Percentiles rank a stretch among this genome's conserved stretches.
Evolutionary conservation across 2,113 vertebrate species (phyloP).

Genomic region (Colinus virginianus): DNA sequence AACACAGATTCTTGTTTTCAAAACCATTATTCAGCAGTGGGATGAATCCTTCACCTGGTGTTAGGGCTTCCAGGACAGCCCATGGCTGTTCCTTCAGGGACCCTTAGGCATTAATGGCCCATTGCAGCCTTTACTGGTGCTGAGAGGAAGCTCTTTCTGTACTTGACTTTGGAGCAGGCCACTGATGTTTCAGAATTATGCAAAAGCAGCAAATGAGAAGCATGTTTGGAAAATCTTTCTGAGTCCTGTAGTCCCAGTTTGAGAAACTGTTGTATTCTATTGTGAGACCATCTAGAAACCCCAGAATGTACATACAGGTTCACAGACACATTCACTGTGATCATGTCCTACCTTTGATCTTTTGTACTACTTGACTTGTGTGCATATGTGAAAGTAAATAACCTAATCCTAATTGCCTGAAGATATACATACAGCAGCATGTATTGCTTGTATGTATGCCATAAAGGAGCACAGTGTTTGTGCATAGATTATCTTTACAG

Average conservation of each 20-base stretch:
- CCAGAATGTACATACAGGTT: background rate
- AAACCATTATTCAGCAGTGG: conserved; percentile 46
- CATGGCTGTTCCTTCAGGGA: conserved; percentile 54
- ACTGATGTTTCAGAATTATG: background rate
- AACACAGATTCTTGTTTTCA: conserved; percentile 57
- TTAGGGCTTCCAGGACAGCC: conserved; percentile 38
- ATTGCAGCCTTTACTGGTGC: background rate
- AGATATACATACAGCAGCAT: background rate
- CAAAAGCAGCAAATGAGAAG: background rate
- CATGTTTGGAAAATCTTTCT: background rate
- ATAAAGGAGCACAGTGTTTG: conserved; percentile 43
- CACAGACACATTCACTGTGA: background rate
- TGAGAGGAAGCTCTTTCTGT: background rate
- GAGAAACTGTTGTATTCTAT: conserved; percentile 2
- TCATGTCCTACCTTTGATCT: conserved; percentile 42
- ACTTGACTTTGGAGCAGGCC: background rate
- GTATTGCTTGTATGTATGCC: conserved; percentile 5
- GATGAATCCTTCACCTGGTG: conserved; percentile 40
- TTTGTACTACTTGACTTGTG: conserved; percentile 30
- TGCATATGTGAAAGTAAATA: conserved; percentile 52
- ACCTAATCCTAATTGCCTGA: conserved; percentile 42
- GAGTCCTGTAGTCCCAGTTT: background rate
- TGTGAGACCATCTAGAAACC: background rate
- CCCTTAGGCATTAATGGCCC: background rate
- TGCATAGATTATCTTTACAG: conserved; percentile 24